Percentiles rank a stretch among this genome's conserved stretches.
Conservation (phyloP, 2,888 invertebrate genomes). For the Agrenia bidenticulata region DNA sequence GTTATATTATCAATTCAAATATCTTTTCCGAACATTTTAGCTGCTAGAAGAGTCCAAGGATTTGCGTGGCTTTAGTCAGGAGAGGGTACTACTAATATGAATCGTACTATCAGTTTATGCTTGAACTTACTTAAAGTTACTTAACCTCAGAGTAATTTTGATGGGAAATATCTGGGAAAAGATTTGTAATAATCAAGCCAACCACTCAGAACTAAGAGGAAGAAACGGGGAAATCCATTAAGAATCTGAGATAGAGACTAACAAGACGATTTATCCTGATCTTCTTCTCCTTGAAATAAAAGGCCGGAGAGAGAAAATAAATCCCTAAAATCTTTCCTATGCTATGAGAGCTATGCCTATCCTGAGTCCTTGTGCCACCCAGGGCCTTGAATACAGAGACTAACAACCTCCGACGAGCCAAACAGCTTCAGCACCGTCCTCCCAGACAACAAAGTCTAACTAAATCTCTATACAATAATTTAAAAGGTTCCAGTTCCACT, state of each 20-base stretch:
- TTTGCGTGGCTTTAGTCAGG: slow-evolving; percentile 16
- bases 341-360: background rate
- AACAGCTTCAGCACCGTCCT: too few relatives aligned
- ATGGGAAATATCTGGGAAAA: slow-evolving; percentile 1
- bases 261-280: slow-evolving; percentile 18
- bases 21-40: slow-evolving; percentile 2
- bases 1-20: slow-evolving; percentile 14
- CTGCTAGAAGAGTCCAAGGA: too few relatives aligned
- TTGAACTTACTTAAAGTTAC: too few relatives aligned
- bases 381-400: too few relatives aligned
- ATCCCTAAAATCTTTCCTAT: slow-evolving; percentile 10
- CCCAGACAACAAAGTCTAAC: too few relatives aligned
- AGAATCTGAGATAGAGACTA: slow-evolving; percentile 3
- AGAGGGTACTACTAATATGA: background rate
- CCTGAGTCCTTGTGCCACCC: too few relatives aligned
- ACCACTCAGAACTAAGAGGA: slow-evolving; percentile 15
- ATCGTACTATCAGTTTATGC: too few relatives aligned
- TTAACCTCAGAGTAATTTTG: slow-evolving; percentile 4
- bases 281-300: slow-evolving; percentile 10
- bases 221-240: slow-evolving; percentile 7
- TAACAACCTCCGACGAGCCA: too few relatives aligned
- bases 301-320: background rate
- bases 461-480: slow-evolving; percentile 31
- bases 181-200: slow-evolving; percentile 15
- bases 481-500: slow-evolving; percentile 43